Conservation (phyloP, 2,888 invertebrate genomes). For the Fragum fragum region DNA sequence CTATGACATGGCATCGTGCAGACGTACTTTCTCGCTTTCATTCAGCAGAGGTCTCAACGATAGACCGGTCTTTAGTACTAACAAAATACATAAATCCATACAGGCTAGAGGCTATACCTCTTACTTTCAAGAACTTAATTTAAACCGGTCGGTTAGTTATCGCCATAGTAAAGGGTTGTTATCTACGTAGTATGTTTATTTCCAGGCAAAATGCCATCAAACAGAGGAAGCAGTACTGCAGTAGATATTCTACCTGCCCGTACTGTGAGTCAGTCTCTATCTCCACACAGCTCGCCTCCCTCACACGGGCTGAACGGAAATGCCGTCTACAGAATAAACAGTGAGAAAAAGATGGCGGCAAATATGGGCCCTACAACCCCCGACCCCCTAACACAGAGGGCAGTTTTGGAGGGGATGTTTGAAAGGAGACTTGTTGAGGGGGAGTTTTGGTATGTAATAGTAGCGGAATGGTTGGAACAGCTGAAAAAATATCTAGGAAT, state of each 20-base stretch:
- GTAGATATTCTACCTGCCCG: background rate
- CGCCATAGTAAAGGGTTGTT: background rate
- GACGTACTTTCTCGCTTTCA: no score
- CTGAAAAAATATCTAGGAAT: constrained; percentile 81
- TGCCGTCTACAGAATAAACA: constrained; percentile 53
- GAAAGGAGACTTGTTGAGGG: constrained; percentile 80
- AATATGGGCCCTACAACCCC: constrained; percentile 69
- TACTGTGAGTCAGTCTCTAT: constrained; percentile 3
- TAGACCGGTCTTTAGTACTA: no score
- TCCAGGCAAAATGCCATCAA: constrained; percentile 28
- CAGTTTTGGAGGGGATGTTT: constrained; percentile 80
- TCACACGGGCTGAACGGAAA: constrained; percentile 19
- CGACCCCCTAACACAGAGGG: constrained; percentile 77
- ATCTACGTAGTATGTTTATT: background rate
- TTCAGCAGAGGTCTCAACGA: no score
- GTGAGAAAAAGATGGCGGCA: constrained; percentile 58
- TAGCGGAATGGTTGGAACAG: constrained; percentile 83
- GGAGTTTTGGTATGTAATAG: constrained; percentile 83
- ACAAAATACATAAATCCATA: no score
- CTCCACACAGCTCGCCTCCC: constrained; percentile 14
- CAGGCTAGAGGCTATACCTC: no score
- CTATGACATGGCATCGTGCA: no score
- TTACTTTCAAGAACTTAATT: no score
- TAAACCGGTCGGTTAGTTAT: background rate
- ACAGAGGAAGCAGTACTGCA: constrained; percentile 10